Percentiles rank a stretch among this genome's conserved stretches.
phyloP scores from a whole-genome alignment of 2,113 vertebrate genomes.

The Indicator indicator region DNA sequence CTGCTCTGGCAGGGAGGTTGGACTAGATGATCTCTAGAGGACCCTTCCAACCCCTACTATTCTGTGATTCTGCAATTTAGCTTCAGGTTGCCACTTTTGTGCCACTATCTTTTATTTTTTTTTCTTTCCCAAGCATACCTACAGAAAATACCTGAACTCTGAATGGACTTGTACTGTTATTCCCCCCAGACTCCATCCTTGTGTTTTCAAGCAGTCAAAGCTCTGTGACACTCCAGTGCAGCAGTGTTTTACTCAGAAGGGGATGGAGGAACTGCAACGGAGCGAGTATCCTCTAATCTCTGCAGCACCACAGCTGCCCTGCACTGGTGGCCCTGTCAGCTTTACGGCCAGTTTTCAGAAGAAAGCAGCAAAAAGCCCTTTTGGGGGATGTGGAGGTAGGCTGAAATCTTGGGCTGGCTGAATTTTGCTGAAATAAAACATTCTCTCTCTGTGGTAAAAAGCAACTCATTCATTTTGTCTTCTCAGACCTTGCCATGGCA shows the following conservation, averaged over 20 bases:
- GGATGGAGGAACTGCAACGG: neutral
- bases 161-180: neutral
- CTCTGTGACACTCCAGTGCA: neutral
- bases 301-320: neutral
- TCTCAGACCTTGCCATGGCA: neutral
- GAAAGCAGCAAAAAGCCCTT: neutral
- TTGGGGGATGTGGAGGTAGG: neutral
- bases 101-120: neutral
- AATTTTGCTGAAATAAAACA: neutral
- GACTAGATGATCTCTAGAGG: no score
- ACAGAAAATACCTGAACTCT: neutral
- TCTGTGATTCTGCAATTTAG: neutral
- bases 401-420: neutral
- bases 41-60: no score
- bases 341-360: neutral
- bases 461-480: neutral
- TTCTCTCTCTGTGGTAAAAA: neutral
- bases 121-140: neutral
- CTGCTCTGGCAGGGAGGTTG: no score
- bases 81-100: neutral
- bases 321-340: neutral
- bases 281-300: neutral
- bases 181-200: neutral
- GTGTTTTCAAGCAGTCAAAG: neutral
- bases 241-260: neutral